These are phyloP conservation scores for Venustaconcha ellipsiformis DNA, from an alignment of 1,140 invertebrate genomes.

Conservation along the genomic window DNA sequence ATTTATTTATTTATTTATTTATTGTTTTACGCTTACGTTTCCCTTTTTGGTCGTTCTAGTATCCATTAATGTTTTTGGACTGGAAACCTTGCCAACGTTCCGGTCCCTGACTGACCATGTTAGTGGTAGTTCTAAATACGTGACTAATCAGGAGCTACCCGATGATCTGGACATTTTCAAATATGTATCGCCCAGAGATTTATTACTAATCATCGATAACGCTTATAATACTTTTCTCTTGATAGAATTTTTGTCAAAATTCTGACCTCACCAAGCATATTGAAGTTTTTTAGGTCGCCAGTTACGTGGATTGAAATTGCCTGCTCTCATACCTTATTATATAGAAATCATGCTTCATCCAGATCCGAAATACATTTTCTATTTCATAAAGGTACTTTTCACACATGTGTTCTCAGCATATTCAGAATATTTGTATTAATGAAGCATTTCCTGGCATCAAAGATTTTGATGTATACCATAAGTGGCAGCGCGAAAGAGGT, in stretches of 20 bases:
- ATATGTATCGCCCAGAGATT: constrained; percentile 20
- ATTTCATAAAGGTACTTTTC: constrained; percentile 86
- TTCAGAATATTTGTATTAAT: constrained; percentile 97
- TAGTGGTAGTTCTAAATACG: background rate
- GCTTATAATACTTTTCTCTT: constrained; percentile 36
- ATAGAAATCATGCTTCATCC: constrained; percentile 75
- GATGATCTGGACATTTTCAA: constrained; percentile 34
- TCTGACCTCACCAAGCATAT: constrained; percentile 59
- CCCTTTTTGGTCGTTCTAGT: constrained; percentile 30
- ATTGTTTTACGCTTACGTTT: constrained; percentile 14
- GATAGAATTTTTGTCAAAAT: constrained; percentile 54
- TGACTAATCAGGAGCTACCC: constrained; percentile 21
- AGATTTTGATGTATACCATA: constrained; percentile 91
- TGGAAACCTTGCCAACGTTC: constrained; percentile 39
- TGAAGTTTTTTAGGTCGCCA: constrained; percentile 77
- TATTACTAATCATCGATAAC: constrained; percentile 36
- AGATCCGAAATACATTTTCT: constrained; percentile 34
- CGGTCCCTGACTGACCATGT: constrained; percentile 20
- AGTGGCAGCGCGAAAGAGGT: constrained; percentile 49
- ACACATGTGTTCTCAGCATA: constrained; percentile 82
- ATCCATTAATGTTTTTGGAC: constrained; percentile 40
- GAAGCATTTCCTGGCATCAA: constrained; percentile 72
- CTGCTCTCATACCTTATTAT: constrained; percentile 99
- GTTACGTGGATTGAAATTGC: constrained; percentile 99
- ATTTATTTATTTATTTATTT: too few species aligned